These are phyloP conservation scores for Falco columbarius DNA, from an alignment of 2,797 vertebrate species.

Conservation along the genomic window DNA sequence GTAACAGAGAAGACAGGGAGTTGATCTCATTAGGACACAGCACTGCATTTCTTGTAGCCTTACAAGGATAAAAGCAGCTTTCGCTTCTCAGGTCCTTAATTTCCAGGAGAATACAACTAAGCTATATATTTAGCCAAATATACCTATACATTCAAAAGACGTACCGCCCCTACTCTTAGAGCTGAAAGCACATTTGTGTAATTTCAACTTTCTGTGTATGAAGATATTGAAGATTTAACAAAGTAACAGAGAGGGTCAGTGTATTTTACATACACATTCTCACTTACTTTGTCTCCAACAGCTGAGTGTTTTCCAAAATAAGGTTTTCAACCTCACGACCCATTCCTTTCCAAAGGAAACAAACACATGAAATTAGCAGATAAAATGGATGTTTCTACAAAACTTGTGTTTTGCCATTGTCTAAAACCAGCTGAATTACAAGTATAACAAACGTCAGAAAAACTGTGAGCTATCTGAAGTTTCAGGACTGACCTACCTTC, in stretches of 20 bases:
- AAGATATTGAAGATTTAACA: not conserved
- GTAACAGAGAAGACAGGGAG: not conserved
- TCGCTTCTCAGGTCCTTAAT: not conserved
- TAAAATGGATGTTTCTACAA: not conserved
- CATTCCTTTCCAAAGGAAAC: slow-evolving; percentile 87
- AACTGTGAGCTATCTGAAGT: not conserved
- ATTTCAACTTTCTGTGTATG: not conserved
- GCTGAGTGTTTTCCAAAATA: slow-evolving; percentile 94
- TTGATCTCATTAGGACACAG: not conserved
- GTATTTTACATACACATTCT: not conserved
- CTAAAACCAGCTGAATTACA: not conserved
- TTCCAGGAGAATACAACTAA: not conserved
- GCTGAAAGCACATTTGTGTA: not conserved
- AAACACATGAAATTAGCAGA: slow-evolving; percentile 40
- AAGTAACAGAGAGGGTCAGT: not conserved
- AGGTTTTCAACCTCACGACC: slow-evolving; percentile 98
- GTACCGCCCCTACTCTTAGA: not conserved
- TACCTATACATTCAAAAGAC: not conserved
- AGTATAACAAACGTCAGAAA: not conserved
- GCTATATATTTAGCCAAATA: not conserved
- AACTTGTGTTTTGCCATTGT: not conserved
- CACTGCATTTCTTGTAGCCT: not conserved
- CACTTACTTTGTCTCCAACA: slow-evolving; percentile 94
- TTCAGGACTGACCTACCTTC: not conserved
- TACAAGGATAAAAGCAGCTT: not conserved